phyloP scores from a whole-genome alignment of 2,113 vertebrate genomes.

The Acrocephalus kingi region DNA sequence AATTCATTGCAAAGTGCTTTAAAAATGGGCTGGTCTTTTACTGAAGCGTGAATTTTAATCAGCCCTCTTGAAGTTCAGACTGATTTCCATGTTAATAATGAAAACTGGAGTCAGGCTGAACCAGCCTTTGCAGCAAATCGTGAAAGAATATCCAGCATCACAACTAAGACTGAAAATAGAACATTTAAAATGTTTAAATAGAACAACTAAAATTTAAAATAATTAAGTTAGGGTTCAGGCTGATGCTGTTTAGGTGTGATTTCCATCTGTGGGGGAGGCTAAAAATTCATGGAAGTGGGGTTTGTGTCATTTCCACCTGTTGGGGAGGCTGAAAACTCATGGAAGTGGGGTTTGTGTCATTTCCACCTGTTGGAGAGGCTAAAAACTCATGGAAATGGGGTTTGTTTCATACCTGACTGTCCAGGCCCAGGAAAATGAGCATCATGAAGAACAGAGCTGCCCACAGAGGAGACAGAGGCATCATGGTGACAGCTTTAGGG shows the following conservation, averaged over 20 bases:
- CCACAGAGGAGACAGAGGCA: slow-evolving; percentile 96
- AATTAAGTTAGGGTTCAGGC: neutral
- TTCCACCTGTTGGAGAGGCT: too few species aligned
- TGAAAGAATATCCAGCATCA: neutral
- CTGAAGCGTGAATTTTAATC: neutral
- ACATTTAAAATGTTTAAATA: too few species aligned
- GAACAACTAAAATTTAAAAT: neutral
- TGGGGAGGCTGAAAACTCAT: too few species aligned
- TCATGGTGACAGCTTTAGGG: slow-evolving; percentile 98
- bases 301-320: too few species aligned
- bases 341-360: too few species aligned
- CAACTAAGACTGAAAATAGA: neutral
- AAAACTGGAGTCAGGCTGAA: neutral
- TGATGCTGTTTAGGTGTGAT: neutral
- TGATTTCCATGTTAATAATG: neutral
- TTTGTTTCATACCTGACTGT: slow-evolving; percentile 88
- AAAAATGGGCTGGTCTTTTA: neutral
- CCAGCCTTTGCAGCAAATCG: neutral
- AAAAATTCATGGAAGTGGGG: too few species aligned
- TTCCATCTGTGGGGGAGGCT: too few species aligned
- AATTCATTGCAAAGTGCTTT: neutral
- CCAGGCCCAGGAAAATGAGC: slow-evolving; percentile 97
- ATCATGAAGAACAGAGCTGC: slow-evolving; percentile 98
- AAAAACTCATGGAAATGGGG: neutral
- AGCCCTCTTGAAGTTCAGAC: neutral